Percentiles rank a stretch among this genome's conserved stretches.
These are phyloP conservation scores for Corvus moneduloides DNA, from an alignment of 2,113 vertebrate species.

Conservation along the genomic window DNA sequence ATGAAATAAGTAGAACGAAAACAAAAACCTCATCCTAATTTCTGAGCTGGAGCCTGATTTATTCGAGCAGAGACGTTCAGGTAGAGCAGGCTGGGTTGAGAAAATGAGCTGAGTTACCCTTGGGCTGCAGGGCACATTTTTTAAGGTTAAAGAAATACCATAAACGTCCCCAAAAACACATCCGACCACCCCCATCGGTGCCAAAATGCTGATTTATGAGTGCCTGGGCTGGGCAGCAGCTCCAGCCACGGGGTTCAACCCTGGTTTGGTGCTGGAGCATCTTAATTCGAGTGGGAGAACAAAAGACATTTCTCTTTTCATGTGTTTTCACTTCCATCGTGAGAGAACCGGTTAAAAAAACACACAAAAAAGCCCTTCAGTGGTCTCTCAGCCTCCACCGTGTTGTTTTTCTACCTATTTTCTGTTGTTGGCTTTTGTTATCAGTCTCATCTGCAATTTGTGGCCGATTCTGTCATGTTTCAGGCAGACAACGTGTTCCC, in stretches of 20 bases:
- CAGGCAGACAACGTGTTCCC: conserved; percentile 80
- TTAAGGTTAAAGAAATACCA: background rate
- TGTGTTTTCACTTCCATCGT: conserved; percentile 55
- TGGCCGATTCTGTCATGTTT: conserved; percentile 76
- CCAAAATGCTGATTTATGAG: background rate
- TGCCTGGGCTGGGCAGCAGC: background rate
- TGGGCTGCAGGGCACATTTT: background rate
- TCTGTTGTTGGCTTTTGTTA: conserved; percentile 79
- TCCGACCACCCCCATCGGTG: accelerated
- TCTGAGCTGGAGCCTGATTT: conserved; percentile 58
- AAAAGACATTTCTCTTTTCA: conserved; percentile 48
- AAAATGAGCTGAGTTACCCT: background rate
- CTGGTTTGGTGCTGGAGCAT: background rate
- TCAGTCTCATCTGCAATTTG: conserved; percentile 81
- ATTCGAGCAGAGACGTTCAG: background rate
- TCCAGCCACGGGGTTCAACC: background rate
- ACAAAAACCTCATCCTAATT: conserved; percentile 74
- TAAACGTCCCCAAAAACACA: background rate
- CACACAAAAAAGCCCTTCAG: conserved; percentile 64
- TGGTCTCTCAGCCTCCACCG: conserved; percentile 72
- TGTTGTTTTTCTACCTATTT: conserved; percentile 81
- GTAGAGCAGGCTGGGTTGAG: background rate
- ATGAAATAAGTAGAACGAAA: conserved; percentile 83
- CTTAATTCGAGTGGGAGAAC: background rate
- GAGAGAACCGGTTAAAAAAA: conserved; percentile 30